phyloP scores from a whole-genome alignment of 2,797 vertebrate species.

The Tympanoctomys barrerae region DNA sequence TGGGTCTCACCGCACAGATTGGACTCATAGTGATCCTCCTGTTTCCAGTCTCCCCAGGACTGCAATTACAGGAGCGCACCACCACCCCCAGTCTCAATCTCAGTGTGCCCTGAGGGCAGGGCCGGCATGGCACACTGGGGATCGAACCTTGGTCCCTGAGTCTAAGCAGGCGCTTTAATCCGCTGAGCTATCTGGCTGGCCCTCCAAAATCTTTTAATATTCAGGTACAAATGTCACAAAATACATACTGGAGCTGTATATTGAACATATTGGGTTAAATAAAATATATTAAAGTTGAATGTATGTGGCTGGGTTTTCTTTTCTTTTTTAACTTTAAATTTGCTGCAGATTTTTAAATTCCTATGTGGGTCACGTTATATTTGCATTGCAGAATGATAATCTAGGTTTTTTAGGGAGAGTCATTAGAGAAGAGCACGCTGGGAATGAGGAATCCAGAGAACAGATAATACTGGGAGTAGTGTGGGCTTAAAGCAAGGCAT shows the following conservation, averaged over 20 bases:
- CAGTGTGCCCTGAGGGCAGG: no score
- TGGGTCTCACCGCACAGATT: no score
- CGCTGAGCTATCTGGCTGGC: no score
- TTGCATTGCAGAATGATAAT: neutral
- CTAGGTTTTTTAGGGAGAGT: neutral
- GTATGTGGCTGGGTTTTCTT: neutral
- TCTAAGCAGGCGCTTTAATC: no score
- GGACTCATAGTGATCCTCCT: no score
- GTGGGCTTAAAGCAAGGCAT: neutral
- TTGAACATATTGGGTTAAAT: neutral
- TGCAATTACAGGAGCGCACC: no score
- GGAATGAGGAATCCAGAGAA: neutral
- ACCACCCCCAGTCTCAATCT: no score
- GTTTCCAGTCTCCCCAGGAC: no score
- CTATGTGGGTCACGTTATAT: neutral
- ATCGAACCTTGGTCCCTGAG: no score
- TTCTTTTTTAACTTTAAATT: slow-evolving; percentile 2
- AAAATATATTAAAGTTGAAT: no score
- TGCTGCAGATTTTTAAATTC: slow-evolving; percentile 33
- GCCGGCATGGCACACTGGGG: no score
- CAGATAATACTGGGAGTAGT: neutral
- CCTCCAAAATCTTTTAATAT: neutral
- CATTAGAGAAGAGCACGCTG: neutral
- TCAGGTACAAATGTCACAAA: slow-evolving; percentile 48
- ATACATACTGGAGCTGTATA: neutral